Evolutionary conservation across 2,888 invertebrate species (phyloP).

Genomic region (Cantharis rustica): DNA sequence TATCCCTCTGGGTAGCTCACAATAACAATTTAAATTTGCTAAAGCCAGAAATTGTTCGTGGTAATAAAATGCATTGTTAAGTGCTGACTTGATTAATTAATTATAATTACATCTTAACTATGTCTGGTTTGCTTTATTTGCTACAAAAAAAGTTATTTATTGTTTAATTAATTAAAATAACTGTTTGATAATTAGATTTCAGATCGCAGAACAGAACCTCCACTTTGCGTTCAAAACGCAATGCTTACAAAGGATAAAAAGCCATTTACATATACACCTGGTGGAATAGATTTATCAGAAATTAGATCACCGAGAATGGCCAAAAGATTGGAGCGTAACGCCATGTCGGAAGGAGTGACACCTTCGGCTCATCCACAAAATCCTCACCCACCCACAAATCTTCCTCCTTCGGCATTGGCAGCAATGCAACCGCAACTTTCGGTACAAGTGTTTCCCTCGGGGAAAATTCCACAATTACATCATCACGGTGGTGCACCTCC

Average conservation of each 20-base stretch:
- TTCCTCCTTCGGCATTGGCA: slow-evolving; percentile 67
- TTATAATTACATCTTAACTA: background rate
- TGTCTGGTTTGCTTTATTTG: background rate
- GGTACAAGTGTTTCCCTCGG: slow-evolving; percentile 65
- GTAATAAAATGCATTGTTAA: background rate
- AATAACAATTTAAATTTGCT: background rate
- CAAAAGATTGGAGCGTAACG: slow-evolving; percentile 73
- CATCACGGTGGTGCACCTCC: slow-evolving; percentile 37
- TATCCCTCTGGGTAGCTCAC: background rate
- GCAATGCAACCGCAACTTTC: slow-evolving; percentile 68
- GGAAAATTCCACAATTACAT: slow-evolving; percentile 39
- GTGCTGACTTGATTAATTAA: background rate
- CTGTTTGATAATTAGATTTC: slow-evolving; percentile 12
- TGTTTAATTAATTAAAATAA: background rate
- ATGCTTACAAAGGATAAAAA: slow-evolving; percentile 97
- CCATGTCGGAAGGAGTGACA: slow-evolving; percentile 69
- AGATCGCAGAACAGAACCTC: slow-evolving; percentile 66
- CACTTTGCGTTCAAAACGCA: slow-evolving; percentile 88
- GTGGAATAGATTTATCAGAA: slow-evolving; percentile 88
- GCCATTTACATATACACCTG: slow-evolving; percentile 95
- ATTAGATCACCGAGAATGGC: slow-evolving; percentile 91
- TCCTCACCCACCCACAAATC: slow-evolving; percentile 53
- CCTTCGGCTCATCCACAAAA: slow-evolving; percentile 56
- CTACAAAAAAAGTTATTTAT: background rate
- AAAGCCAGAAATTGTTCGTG: background rate